A percentile compares a stretch with the other conserved stretches of the same genome.
These are phyloP conservation scores for Trachops cirrhosus DNA, from an alignment of 2,797 vertebrate species.

Conservation along the genomic window DNA sequence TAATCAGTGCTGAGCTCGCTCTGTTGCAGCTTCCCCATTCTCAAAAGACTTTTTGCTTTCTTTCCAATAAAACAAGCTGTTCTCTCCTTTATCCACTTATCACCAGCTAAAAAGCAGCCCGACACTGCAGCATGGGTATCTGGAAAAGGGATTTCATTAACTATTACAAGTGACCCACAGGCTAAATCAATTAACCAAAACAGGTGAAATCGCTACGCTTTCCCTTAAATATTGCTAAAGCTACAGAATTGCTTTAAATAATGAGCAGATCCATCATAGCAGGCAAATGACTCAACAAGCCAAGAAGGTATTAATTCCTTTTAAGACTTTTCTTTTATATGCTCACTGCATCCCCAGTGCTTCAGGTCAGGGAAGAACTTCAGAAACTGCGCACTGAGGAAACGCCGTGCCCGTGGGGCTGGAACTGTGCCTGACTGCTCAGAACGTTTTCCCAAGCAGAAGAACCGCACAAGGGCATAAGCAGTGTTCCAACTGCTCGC, in stretches of 20 bases:
- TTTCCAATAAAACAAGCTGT: conserved; percentile 26
- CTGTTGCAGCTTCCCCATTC: neutral
- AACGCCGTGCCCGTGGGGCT: neutral
- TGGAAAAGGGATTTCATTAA: conserved; percentile 6
- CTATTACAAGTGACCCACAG: neutral
- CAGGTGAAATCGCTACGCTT: neutral
- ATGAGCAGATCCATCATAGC: conserved; percentile 70
- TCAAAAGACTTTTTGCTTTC: neutral
- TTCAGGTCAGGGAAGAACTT: neutral
- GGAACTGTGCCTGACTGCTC: neutral
- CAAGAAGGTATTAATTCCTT: conserved; percentile 14
- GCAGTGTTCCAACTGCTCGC: neutral
- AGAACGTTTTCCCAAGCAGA: neutral
- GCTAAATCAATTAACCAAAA: neutral
- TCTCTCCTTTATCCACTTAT: conserved; percentile 7
- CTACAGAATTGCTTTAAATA: conserved; percentile 7
- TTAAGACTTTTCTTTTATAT: neutral
- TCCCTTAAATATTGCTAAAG: neutral
- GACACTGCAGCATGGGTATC: neutral
- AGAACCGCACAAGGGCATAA: neutral
- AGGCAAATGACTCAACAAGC: conserved; percentile 67
- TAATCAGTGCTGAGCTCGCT: neutral
- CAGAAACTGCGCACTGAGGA: neutral
- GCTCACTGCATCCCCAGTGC: neutral
- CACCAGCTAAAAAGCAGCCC: neutral